Conservation (phyloP, 2,113 vertebrate species). For the Pseudolaguvia tuberculata region DNA sequence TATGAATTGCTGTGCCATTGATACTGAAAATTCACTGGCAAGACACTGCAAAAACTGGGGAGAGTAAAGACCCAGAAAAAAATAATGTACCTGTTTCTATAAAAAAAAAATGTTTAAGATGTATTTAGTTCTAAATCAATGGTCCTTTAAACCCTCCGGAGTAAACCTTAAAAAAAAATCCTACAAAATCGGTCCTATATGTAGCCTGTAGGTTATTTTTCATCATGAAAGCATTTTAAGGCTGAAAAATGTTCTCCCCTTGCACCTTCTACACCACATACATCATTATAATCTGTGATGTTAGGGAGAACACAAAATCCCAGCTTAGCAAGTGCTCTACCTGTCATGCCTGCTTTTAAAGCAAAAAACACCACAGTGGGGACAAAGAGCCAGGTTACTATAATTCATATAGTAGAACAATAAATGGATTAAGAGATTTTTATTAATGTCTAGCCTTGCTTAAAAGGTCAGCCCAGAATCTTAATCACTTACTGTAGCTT, state of each 20-base stretch:
- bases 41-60: neutral
- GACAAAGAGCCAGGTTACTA: conserved; percentile 22
- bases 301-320: conserved; percentile 50
- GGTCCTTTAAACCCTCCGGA: neutral
- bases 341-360: conserved; percentile 52
- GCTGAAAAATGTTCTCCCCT: conserved; percentile 23
- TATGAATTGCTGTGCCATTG: neutral
- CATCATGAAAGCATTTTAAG: neutral
- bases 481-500: neutral
- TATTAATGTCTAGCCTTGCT: no score
- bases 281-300: conserved; percentile 39
- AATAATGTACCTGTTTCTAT: neutral
- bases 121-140: neutral
- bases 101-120: neutral
- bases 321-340: conserved; percentile 51
- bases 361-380: conserved; percentile 45
- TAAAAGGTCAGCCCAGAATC: neutral
- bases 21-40: conserved; percentile 7
- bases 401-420: neutral
- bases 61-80: neutral
- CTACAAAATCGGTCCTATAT: conserved; percentile 20
- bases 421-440: neutral
- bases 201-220: neutral
- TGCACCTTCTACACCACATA: conserved; percentile 44
- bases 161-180: neutral